A percentile compares a stretch with the other conserved stretches of the same genome.
These are phyloP conservation scores for Melanophora roralis DNA, from an alignment of 2,888 invertebrate species.

Conservation along the genomic window DNA sequence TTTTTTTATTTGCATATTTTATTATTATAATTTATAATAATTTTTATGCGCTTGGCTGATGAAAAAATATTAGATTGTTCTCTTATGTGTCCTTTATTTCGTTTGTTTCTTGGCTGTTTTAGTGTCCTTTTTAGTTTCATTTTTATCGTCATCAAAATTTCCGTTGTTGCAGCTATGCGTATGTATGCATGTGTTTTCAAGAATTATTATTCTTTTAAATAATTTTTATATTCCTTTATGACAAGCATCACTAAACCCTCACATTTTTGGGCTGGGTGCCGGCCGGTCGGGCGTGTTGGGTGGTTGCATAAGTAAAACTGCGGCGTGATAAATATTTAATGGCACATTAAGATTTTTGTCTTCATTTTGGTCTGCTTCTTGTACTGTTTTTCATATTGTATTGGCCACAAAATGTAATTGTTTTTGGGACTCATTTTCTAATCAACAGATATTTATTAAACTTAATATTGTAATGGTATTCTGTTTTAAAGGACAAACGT, in stretches of 20 bases:
- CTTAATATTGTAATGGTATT: not conserved
- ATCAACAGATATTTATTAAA: slow-evolving; percentile 14
- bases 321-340: slow-evolving; percentile 61
- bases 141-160: not conserved
- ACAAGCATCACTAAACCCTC: slow-evolving; percentile 56
- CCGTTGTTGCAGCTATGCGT: not conserved
- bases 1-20: slow-evolving; percentile 30
- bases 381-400: not conserved
- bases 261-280: slow-evolving; percentile 18
- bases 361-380: slow-evolving; percentile 10
- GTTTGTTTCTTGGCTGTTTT: slow-evolving; percentile 2
- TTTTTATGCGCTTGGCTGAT: slow-evolving; percentile 57
- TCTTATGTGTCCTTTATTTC: slow-evolving; percentile 7
- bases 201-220: slow-evolving; percentile 30
- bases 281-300: not conserved
- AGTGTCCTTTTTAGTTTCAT: slow-evolving; percentile 40
- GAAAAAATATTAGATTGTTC: slow-evolving; percentile 43
- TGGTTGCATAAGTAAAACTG: slow-evolving; percentile 31
- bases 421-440: slow-evolving; percentile 11
- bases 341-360: slow-evolving; percentile 46
- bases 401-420: slow-evolving; percentile 48
- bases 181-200: not conserved
- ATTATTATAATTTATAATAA: slow-evolving; percentile 59
- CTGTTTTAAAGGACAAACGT: no score
- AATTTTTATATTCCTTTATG: slow-evolving; percentile 32